Evolutionary conservation across 2,888 invertebrate species (phyloP), one percentile per base, ranked within the genome.

Genomic region (Heliconius aoede): DNA sequence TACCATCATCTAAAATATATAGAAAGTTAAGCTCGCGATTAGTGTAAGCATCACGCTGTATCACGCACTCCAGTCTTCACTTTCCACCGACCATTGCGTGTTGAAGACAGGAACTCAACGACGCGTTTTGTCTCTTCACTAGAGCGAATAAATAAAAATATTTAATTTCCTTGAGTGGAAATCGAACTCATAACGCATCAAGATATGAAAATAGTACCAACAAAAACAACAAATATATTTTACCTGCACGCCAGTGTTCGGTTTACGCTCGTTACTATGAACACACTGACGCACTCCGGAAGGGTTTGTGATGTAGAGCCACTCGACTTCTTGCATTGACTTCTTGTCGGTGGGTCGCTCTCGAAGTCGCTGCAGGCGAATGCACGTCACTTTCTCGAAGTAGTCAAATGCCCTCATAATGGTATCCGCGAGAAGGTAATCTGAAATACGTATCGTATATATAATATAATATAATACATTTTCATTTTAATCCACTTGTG

Each of bases 251-350:
- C 94, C 94, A 73, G 85, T 84, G 55, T 91, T 88, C 0, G 81
- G 82, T 69, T 87, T 88, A 15, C 83, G 84, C 67, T 92, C 92
- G 75, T 94, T 94, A 80, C 90, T 94, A 65, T 94, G 94, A 1
- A 94, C 94, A 74, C 94, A 94, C 77, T 93, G 93, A 8, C 87
- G 83, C 58, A 94, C 87, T 0, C 94, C 92, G 0, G 87, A 82
- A 0, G 94, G 94, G 73, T 94, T 94, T 7, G 88, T 89, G 62
- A 94, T 92, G 76, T 92, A 94, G 13, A 94, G 78, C 94, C 94
- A 94, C 73, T 87, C 85, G 0, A 91, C 90, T 2, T 85, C 84
- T 32, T 86, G 81, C 64, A 93, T 69, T 0, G 94, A 93, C 28
- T 81, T 78, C 73, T 82, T 82, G 77, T 94, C 94, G 0, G 86